Evolutionary conservation across 1,140 invertebrate genomes (phyloP).

Genomic region (Eciton burchellii): DNA sequence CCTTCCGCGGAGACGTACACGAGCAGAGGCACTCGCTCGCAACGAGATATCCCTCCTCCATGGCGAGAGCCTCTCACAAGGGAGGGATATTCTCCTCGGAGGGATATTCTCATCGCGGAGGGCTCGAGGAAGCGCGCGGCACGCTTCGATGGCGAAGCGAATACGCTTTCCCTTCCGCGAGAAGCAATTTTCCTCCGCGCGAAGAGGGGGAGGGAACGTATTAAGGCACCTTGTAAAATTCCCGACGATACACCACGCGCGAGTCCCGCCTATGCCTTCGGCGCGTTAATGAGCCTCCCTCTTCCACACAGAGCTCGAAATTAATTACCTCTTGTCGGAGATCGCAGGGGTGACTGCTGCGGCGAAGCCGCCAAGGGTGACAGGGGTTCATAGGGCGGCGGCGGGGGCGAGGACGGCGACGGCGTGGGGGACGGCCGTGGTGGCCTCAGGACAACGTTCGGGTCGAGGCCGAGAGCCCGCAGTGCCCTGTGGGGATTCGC

Average conservation of each 20-base stretch:
- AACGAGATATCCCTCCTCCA: background rate
- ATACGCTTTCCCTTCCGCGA: background rate
- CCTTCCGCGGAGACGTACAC: background rate
- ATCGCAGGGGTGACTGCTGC: constrained; percentile 75
- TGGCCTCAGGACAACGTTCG: constrained; percentile 79
- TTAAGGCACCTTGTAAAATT: background rate
- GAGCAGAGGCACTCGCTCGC: background rate
- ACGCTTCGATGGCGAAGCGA: background rate
- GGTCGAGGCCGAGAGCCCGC: constrained; percentile 85
- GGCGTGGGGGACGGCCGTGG: constrained; percentile 77
- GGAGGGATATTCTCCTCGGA: constrained; percentile 14
- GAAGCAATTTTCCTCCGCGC: background rate
- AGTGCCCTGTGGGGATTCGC: constrained; percentile 85
- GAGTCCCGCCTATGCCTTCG: background rate
- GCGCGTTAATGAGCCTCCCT: background rate
- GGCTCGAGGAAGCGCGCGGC: background rate
- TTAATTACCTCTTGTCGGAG: constrained; percentile 72
- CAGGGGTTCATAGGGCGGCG: constrained; percentile 82
- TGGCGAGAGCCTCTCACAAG: background rate
- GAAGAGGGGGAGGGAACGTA: background rate
- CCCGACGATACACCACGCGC: no score
- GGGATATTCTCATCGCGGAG: constrained; percentile 5
- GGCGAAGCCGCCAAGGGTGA: constrained; percentile 77
- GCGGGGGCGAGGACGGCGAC: constrained; percentile 81
- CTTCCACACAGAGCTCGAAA: background rate